These are phyloP conservation scores for Ichneumon xanthorius DNA, from an alignment of 2,888 invertebrate genomes.

Conservation along the genomic window DNA sequence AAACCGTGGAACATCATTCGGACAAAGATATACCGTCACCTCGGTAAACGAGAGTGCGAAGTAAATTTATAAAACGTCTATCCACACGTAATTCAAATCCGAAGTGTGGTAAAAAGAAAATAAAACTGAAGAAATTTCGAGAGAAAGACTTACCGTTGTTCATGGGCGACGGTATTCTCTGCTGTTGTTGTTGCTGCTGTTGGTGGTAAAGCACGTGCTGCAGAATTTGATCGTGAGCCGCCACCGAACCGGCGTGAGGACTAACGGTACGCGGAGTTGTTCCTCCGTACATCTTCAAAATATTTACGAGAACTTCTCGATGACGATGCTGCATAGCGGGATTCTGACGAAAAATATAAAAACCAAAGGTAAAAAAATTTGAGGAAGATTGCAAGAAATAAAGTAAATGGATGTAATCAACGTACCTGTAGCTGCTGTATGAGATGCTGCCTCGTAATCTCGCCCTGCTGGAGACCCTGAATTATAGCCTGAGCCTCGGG, in stretches of 20 bases:
- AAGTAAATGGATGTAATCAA: constrained; percentile 5
- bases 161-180: constrained; percentile 85
- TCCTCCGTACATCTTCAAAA: constrained; percentile 87
- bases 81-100: constrained; percentile 49
- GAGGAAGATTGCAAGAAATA: not conserved
- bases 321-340: constrained; percentile 91
- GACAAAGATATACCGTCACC: constrained; percentile 42
- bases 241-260: constrained; percentile 84
- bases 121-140: not conserved
- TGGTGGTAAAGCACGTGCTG: constrained; percentile 85
- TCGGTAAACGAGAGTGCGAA: constrained; percentile 39
- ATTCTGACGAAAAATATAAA: constrained; percentile 84
- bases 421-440: constrained; percentile 89
- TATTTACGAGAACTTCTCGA: constrained; percentile 89
- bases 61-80: constrained; percentile 17
- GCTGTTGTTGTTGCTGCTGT: constrained; percentile 80
- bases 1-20: constrained; percentile 26
- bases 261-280: constrained; percentile 82
- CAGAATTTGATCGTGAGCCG: constrained; percentile 83
- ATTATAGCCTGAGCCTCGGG: constrained; percentile 92
- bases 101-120: constrained; percentile 10
- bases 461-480: constrained; percentile 91
- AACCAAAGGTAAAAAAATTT: constrained; percentile 19
- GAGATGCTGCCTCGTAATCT: constrained; percentile 91
- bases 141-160: constrained; percentile 79